Conservation (phyloP, 2,888 invertebrate species). For the Spialia ferax region DNA sequence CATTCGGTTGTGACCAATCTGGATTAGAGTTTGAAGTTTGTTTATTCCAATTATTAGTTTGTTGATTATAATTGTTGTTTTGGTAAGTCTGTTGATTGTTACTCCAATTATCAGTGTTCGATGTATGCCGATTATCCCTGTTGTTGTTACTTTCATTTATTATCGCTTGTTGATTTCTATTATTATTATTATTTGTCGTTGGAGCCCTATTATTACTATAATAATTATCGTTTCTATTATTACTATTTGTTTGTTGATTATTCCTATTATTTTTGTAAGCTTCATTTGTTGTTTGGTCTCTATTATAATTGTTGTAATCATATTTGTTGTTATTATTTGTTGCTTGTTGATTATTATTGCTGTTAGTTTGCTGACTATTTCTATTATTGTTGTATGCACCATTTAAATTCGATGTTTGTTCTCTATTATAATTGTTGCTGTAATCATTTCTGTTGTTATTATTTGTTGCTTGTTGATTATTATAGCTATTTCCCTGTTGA, state of each 20-base stretch:
- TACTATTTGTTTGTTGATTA: not conserved
- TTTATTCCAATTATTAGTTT: conserved; percentile 23
- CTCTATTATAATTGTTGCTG: conserved; percentile 2
- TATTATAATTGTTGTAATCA: too few relatives aligned
- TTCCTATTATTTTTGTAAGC: not conserved
- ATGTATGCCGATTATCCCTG: not conserved
- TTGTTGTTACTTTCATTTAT: not conserved
- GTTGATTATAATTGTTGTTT: conserved; percentile 17
- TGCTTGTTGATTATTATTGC: too few relatives aligned
- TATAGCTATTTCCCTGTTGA: not conserved
- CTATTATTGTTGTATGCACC: not conserved
- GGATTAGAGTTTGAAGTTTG: not conserved
- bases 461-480: too few relatives aligned
- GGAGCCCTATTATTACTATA: not conserved
- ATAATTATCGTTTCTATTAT: not conserved
- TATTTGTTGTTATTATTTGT: too few relatives aligned
- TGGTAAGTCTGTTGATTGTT: conserved; percentile 6
- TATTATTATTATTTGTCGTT: conserved; percentile 4
- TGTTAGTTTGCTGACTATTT: not conserved
- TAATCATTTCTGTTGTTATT: too few relatives aligned
- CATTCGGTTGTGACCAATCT: not conserved
- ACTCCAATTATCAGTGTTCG: conserved; percentile 13
- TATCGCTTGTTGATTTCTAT: not conserved
- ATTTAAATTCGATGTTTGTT: conserved; percentile 7
- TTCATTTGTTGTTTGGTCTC: conserved; percentile 3